Evolutionary conservation across 2,797 vertebrate genomes (phyloP), one percentile per base, ranked within the genome.

Genomic region (Galaxias olidus): DNA sequence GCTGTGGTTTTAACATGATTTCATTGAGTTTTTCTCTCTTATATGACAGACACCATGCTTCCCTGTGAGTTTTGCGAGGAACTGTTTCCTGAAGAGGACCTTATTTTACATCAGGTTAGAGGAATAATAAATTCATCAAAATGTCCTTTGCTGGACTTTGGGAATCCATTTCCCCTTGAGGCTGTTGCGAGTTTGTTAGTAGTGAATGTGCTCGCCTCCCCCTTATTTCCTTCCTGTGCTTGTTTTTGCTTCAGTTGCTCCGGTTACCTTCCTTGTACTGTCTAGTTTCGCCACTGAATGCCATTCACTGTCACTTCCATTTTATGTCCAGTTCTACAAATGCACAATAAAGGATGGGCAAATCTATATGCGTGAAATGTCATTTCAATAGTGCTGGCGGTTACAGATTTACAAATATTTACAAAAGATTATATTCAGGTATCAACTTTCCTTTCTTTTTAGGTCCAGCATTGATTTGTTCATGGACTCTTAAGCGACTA

Each of bases 11-110:
- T 3, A 30, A 30, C 2, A 30, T 58, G 30, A 41, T 43, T 46
- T 19, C 40, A 8, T 43, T 18, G 14, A 10, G 15, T 11, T 15
- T 11, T 15, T 5, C 50, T 66, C 62, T 80, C 64, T 68, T 63
- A 55, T 19, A 1, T 70, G 0, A 58, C 76, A 18, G 93, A 94
- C 63, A 80, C 87, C 69, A 93, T 97, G 94, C 72, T 99, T 77
- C 97, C 97, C 0, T 98, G 97, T 72, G 98, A 99, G 80, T 99
- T 99, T 72, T 99, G 98, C 53, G 98, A 98, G 82, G 94, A 97
- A 82, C 91, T 98, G 58, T 98, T 94, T 88, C 96, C 96, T 14
- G 95, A 94, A 55, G 94, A 96, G n/a, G 94, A 97, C 65, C 94
- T 99, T 11, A 96, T 98, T 83, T 90, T 98, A 78, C 98, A 99